phyloP scores from a whole-genome alignment of 2,797 vertebrate genomes.

The Acanthopagrus latus region DNA sequence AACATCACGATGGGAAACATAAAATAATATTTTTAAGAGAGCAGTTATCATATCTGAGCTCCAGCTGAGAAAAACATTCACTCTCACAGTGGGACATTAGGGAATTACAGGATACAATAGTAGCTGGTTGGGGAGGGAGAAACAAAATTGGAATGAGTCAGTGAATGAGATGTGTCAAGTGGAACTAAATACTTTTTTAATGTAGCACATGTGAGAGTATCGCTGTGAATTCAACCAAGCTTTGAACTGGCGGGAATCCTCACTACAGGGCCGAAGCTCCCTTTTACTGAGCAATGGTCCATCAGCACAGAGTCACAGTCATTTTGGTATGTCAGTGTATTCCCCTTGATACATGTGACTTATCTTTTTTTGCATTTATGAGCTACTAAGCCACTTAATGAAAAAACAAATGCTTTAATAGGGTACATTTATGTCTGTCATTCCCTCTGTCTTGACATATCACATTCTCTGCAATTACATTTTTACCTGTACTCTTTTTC shows the following conservation, averaged over 20 bases:
- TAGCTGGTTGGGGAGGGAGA: conserved; percentile 17
- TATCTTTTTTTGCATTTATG: conserved; percentile 5
- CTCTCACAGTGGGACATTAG: conserved; percentile 36
- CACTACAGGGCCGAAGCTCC: conserved; percentile 6
- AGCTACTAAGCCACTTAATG: neutral
- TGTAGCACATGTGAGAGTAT: conserved; percentile 37
- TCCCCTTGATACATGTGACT: conserved; percentile 15
- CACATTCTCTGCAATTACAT: neutral
- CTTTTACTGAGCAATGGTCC: conserved; percentile 23
- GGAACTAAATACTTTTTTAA: conserved; percentile 62
- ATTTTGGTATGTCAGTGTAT: conserved; percentile 30
- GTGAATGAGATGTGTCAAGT: conserved; percentile 56
- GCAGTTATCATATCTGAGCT: conserved; percentile 23
- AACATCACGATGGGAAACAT: conserved; percentile 20
- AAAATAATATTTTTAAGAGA: conserved; percentile 23
- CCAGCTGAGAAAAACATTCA: conserved; percentile 47
- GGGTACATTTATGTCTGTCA: neutral
- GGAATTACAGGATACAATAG: conserved; percentile 42
- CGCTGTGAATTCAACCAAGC: conserved; percentile 50
- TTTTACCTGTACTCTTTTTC: neutral
- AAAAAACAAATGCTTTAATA: neutral
- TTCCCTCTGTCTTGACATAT: neutral
- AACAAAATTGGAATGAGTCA: conserved; percentile 43
- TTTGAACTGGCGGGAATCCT: conserved; percentile 50
- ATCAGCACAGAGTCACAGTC: conserved; percentile 54